Evolutionary conservation across 1,140 invertebrate genomes (phyloP).

Genomic region (Fragariocoptes setiger): DNA sequence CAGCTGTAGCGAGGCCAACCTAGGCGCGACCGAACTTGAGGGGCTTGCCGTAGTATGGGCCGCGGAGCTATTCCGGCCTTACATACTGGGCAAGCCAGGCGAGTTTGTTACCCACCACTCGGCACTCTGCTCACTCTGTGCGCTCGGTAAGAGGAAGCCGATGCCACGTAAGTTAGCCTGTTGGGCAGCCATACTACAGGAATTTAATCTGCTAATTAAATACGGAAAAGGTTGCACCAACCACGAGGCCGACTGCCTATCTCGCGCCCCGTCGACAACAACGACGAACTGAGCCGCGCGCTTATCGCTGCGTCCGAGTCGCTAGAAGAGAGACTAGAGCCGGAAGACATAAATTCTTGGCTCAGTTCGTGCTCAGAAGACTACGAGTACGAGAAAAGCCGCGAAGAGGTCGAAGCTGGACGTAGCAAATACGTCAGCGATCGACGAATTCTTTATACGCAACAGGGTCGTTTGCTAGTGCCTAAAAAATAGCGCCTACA

Average conservation of each 20-base stretch:
- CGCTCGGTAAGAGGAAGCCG: background rate
- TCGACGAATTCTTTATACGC: no score
- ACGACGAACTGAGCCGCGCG: no score
- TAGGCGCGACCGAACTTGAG: background rate
- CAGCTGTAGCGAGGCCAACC: background rate
- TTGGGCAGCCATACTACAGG: background rate
- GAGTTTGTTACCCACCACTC: background rate
- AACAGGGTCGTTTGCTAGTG: no score
- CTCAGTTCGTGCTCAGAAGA: no score
- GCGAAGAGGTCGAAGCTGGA: no score
- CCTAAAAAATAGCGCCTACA: no score
- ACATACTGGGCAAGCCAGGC: background rate
- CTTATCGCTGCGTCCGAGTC: no score
- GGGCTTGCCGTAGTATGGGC: background rate
- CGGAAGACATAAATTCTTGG: no score
- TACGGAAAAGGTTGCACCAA: background rate
- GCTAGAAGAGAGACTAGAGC: no score
- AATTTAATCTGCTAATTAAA: background rate
- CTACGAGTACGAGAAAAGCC: no score
- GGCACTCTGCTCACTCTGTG: background rate
- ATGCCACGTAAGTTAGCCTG: background rate
- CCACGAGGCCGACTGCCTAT: background rate
- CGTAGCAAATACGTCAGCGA: no score
- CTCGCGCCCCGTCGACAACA: background rate
- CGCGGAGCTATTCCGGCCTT: background rate